Evolutionary conservation across 2,113 vertebrate species (phyloP), one percentile per base, ranked within the genome.

Genomic region (Nycticorax nycticorax): DNA sequence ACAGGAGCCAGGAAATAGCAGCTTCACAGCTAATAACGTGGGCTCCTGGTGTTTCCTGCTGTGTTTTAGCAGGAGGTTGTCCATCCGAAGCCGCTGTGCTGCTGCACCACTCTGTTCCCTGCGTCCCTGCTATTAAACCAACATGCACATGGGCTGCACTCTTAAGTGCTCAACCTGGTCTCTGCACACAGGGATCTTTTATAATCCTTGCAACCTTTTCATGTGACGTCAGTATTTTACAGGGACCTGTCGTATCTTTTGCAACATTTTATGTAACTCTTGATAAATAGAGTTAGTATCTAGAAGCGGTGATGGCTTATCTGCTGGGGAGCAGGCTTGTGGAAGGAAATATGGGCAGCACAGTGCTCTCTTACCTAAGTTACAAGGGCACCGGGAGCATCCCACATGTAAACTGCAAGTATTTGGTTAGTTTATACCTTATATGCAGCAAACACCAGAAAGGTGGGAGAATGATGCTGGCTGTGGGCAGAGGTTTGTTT

Each of bases 1-100:
- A 68, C 82, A 85, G 82, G 60, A 68, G 68, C 45, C 56, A 63
- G 77, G 80, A 89, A 91, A 68, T 14, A 84, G 75, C 95, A 90
- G 43, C 63, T 69, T 92, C 26, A 14, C 76, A 74, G 72, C 80
- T 93, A 50, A 63, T 50, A 57, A 14, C 0, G 4, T 66, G 47
- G 41, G 68, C 60, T 88, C 19, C 67, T 64, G 71, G 85, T 63
- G 56, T 26, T 67, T 41, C 72, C 80, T 1, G 3, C 91, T 86
- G 85, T 41, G 35, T 37, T 84, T 43, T 55, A 77, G 88, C 59
- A 66, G 72, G 72, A 77, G 72, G n/a, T 43, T 96, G 91, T 83
- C 80, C 23, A 28, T 71, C 75, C 43, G 45, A 93, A 73, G 83
- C 63, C 1, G 1, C 21, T 23, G 67, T 67, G 60, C 74, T 71